Percentiles rank a stretch among this genome's conserved stretches.
Conservation (phyloP, 2,888 invertebrate species). For the Macrostomum cliftonense region DNA sequence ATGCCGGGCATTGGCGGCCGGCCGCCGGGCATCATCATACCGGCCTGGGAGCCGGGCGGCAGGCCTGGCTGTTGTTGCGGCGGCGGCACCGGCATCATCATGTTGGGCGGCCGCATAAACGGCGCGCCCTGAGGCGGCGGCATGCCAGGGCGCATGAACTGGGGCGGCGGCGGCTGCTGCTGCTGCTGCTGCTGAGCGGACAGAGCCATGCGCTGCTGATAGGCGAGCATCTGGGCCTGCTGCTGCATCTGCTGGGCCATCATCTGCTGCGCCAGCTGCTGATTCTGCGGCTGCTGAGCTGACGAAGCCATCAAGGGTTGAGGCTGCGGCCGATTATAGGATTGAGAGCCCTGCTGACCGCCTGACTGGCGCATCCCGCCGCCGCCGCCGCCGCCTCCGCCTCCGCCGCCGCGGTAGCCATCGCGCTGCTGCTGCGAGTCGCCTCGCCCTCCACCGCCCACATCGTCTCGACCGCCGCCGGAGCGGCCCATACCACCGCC, state of each 20-base stretch:
- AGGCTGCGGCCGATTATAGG: conserved; percentile 29
- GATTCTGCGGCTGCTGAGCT: conserved; percentile 4
- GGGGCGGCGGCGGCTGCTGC: conserved; percentile 2
- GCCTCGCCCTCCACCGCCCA: not conserved
- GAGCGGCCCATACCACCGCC: not conserved
- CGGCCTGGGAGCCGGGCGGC: conserved; percentile 39
- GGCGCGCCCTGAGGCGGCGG: not conserved
- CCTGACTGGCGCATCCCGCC: not conserved
- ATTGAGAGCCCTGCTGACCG: not conserved
- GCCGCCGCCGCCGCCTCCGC: not conserved
- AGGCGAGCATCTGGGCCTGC: conserved; percentile 17
- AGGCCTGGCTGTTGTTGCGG: conserved; percentile 4
- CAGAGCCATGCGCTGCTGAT: conserved; percentile 34
- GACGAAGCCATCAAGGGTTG: not conserved
- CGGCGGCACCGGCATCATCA: conserved; percentile 19
- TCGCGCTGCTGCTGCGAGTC: not conserved
- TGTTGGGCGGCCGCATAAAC: not conserved
- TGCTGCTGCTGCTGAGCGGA: conserved; percentile 1
- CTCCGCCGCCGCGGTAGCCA: not conserved
- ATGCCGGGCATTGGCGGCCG: not conserved
- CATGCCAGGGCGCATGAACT: conserved; percentile 1
- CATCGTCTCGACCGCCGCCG: not conserved
- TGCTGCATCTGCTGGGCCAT: conserved; percentile 30
- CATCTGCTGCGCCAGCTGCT: conserved; percentile 7
- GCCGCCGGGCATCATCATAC: conserved; percentile 4